Evolutionary conservation across 2,888 invertebrate species (phyloP).

Genomic region (Eristalinus aeneus): DNA sequence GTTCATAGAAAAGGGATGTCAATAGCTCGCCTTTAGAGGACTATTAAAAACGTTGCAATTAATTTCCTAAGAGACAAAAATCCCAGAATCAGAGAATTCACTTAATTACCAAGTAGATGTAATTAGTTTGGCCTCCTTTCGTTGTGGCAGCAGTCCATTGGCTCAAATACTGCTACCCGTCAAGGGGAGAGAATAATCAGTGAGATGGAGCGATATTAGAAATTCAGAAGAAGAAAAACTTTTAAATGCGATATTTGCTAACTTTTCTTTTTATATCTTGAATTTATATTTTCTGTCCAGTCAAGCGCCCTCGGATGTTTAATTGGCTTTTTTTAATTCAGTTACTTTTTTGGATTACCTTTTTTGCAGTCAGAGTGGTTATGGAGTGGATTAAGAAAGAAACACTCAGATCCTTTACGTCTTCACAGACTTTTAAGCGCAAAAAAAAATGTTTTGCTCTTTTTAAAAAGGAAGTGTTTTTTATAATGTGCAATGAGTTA

Average conservation of each 20-base stretch:
- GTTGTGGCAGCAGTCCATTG: constrained; percentile 32
- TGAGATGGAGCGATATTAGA: neutral
- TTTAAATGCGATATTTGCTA: constrained; percentile 21
- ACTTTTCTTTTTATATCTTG: neutral
- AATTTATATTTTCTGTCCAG: neutral
- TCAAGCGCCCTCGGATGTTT: neutral
- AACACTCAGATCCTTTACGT: neutral
- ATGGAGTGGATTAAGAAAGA: neutral
- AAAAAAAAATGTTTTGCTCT: neutral
- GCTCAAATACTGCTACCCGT: neutral
- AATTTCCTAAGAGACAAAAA: constrained; percentile 47
- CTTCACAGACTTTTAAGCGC: neutral
- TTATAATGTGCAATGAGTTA: too few relatives aligned
- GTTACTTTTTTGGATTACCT: neutral
- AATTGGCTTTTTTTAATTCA: neutral
- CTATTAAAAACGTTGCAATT: constrained; percentile 55
- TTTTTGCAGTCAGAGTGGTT: neutral
- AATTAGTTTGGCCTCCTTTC: constrained; percentile 62
- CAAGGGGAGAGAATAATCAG: neutral
- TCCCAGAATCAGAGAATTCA: constrained; percentile 51
- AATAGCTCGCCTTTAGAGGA: constrained; percentile 27
- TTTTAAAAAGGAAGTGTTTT: too few relatives aligned
- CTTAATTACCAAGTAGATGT: constrained; percentile 62
- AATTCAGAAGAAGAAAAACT: constrained; percentile 1
- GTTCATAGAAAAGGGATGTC: neutral